phyloP scores from a whole-genome alignment of 2,797 vertebrate species.

The Oreochromis mossambicus region DNA sequence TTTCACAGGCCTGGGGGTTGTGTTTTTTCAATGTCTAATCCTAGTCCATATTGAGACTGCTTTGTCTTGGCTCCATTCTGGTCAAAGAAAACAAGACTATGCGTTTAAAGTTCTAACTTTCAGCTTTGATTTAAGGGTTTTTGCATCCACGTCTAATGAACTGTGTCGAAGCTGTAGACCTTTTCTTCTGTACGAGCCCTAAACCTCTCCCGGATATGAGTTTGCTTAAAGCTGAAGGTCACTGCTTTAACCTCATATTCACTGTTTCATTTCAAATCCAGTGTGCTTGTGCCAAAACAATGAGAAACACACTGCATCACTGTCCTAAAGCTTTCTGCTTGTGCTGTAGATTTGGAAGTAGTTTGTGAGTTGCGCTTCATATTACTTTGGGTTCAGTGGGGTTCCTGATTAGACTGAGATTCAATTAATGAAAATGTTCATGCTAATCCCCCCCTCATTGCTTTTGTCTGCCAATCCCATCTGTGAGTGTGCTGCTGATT shows the following conservation, averaged over 20 bases:
- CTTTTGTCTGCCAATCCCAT: background rate
- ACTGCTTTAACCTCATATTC: background rate
- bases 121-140: background rate
- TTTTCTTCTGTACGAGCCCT: background rate
- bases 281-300: conserved; percentile 4
- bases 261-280: conserved; percentile 6
- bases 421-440: conserved; percentile 23
- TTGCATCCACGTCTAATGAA: background rate
- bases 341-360: background rate
- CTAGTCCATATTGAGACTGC: background rate
- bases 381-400: background rate
- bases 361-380: background rate
- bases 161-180: background rate
- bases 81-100: background rate
- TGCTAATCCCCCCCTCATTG: background rate
- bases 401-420: conserved; percentile 3
- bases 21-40: background rate
- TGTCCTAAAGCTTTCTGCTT: background rate
- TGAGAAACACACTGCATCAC: background rate
- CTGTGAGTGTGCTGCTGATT: background rate
- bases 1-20: background rate
- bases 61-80: background rate
- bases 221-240: background rate
- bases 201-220: background rate
- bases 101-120: background rate